phyloP scores from a whole-genome alignment of 2,888 invertebrate genomes.

The Parnassius apollo region DNA sequence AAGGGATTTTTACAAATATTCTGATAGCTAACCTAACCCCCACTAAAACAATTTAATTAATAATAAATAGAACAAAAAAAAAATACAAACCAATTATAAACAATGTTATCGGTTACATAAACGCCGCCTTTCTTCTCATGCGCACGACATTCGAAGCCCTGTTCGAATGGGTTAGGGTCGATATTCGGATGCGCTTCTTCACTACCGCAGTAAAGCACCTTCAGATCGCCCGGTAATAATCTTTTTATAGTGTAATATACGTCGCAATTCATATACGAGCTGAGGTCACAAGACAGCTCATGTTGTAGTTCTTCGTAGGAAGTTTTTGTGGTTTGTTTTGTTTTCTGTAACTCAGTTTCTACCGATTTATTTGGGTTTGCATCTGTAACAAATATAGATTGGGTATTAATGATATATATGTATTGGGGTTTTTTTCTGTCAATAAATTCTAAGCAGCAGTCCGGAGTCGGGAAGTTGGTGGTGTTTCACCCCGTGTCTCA shows the following conservation, averaged over 20 bases:
- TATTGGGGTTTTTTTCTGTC: neutral
- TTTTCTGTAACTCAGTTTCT: constrained; percentile 59
- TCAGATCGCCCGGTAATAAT: constrained; percentile 91
- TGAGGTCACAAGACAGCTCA: constrained; percentile 85
- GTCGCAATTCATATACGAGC: constrained; percentile 87
- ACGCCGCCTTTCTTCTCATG: constrained; percentile 91
- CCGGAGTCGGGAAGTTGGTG: too few relatives aligned
- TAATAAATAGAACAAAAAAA: too few relatives aligned
- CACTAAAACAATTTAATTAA: too few relatives aligned
- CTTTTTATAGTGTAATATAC: constrained; percentile 91
- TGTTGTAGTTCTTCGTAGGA: constrained; percentile 69
- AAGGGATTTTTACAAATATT: too few relatives aligned
- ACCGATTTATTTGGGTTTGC: constrained; percentile 68
- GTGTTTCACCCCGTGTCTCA: too few relatives aligned
- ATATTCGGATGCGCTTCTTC: constrained; percentile 65
- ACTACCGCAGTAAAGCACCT: constrained; percentile 84
- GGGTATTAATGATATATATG: neutral
- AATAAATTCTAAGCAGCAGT: too few relatives aligned
- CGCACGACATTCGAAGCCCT: constrained; percentile 79
- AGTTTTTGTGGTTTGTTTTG: constrained; percentile 40
- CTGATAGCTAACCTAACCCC: too few relatives aligned
- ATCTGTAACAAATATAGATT: constrained; percentile 44
- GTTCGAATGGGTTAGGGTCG: constrained; percentile 86
- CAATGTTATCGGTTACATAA: constrained; percentile 89
- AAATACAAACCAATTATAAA: constrained; percentile 82